phyloP scores from a whole-genome alignment of 2,113 vertebrate genomes.

The Coregonus clupeaformis region DNA sequence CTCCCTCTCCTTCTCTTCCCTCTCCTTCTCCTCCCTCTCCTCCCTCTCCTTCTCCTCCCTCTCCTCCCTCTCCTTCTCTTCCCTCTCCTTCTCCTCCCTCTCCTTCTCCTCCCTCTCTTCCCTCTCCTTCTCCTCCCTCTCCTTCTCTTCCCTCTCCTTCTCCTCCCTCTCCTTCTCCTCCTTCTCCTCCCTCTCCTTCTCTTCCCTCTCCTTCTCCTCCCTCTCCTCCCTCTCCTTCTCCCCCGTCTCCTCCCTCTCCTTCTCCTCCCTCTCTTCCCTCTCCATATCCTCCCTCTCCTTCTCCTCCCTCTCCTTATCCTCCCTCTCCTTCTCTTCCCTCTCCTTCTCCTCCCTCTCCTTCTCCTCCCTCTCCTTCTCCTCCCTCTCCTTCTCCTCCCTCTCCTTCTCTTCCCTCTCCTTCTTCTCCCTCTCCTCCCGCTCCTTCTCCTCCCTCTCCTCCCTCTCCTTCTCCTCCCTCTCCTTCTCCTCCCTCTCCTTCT shows the following conservation, averaged over 20 bases:
- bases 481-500: neutral
- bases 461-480: neutral
- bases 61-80: neutral
- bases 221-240: no score
- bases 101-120: no score
- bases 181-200: neutral
- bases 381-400: neutral
- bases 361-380: neutral
- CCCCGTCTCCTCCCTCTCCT: neutral
- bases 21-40: neutral
- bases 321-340: no score
- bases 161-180: neutral
- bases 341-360: neutral
- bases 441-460: neutral
- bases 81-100: neutral
- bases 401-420: neutral
- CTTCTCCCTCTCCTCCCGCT: no score
- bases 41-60: neutral
- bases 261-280: neutral
- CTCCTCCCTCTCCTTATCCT: neutral
- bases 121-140: neutral
- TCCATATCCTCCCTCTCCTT: no score
- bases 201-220: neutral
- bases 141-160: no score
- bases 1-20: no score